Percentiles rank a stretch among this genome's conserved stretches.
These are phyloP conservation scores for Drosophila gaucha DNA, from an alignment of 2,888 invertebrate genomes.

Conservation along the genomic window DNA sequence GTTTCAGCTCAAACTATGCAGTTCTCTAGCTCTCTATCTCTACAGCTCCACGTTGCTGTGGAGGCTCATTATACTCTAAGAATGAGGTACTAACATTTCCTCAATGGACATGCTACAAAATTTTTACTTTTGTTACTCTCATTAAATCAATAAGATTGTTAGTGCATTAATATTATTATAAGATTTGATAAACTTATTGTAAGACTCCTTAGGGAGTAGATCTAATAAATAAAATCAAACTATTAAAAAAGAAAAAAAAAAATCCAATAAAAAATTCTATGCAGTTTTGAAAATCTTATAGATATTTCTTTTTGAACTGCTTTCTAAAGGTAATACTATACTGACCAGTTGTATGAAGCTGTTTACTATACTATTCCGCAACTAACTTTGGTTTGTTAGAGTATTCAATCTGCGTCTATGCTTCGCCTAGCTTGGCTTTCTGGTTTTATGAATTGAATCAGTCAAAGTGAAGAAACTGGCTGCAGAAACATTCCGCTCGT, in stretches of 20 bases:
- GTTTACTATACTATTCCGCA: not conserved
- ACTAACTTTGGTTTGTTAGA: conserved; percentile 2
- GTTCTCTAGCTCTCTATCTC: conserved; percentile 11
- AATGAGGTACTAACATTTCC: not conserved
- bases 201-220: no score
- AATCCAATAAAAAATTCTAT: no score
- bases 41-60: conserved; percentile 9
- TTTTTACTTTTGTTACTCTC: no score
- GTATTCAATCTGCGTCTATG: not conserved
- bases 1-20: conserved; percentile 4
- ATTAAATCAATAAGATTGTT: no score
- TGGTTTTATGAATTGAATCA: conserved; percentile 80
- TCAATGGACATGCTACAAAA: not conserved
- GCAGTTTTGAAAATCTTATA: no score
- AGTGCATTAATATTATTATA: no score
- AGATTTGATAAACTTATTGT: no score
- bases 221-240: no score
- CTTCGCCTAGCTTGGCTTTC: not conserved
- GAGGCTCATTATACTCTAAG: conserved; percentile 47
- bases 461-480: conserved; percentile 65
- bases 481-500: conserved; percentile 27
- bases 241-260: no score
- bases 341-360: no score
- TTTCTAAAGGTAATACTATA: no score
- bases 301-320: no score